Conservation (phyloP, 2,113 vertebrate species). For the Probosciger aterrimus region DNA sequence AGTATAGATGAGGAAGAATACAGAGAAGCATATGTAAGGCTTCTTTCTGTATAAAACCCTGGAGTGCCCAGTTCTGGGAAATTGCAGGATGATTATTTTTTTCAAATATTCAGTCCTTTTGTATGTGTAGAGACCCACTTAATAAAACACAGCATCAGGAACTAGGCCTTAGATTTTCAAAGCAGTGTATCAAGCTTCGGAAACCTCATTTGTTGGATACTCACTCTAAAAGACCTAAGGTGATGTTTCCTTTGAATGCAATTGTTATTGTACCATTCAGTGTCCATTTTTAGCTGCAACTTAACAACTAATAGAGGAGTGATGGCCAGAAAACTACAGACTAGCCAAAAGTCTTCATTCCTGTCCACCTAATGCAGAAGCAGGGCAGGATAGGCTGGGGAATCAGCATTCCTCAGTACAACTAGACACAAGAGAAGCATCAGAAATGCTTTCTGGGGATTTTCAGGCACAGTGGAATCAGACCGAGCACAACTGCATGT, state of each 20-base stretch:
- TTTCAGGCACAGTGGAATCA: neutral
- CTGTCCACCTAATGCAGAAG: neutral
- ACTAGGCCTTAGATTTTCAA: neutral
- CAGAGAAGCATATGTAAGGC: neutral
- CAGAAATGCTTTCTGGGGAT: neutral
- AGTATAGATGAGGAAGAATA: neutral
- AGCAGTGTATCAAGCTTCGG: neutral
- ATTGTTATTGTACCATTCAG: neutral
- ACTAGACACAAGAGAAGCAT: neutral
- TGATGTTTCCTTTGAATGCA: neutral
- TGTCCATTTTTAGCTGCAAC: neutral
- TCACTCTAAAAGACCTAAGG: neutral
- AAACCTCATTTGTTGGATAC: neutral
- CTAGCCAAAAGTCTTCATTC: neutral
- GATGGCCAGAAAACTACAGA: neutral
- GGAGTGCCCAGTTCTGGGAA: slow-evolving; percentile 9
- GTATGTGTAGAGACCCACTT: neutral
- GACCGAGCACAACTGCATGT: neutral
- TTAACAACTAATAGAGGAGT: neutral
- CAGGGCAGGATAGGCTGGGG: neutral
- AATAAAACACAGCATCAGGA: neutral
- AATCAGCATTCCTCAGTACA: neutral
- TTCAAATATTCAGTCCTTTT: neutral
- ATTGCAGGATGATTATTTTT: slow-evolving; percentile 20
- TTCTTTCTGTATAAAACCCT: slow-evolving; percentile 6